phyloP scores from a whole-genome alignment of 92 coral and sea anemone species.

The Porites divaricata region DNA sequence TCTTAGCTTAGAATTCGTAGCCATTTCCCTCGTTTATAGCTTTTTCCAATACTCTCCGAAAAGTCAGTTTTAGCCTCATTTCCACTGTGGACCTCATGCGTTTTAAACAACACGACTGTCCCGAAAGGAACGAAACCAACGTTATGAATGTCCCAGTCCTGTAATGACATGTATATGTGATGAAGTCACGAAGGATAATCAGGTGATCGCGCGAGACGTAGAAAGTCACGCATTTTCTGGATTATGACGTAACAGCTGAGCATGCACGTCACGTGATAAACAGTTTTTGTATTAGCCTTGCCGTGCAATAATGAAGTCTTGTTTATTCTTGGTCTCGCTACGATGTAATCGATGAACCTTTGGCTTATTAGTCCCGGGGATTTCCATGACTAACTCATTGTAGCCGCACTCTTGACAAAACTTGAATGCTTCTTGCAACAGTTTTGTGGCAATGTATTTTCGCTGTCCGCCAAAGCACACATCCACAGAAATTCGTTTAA shows the following conservation, averaged over 20 bases:
- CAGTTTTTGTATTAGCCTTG: conserved; percentile 2
- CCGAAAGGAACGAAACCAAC: no score
- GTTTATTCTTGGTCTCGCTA: conserved; percentile 12
- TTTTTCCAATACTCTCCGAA: no score
- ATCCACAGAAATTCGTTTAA: conserved; percentile 51
- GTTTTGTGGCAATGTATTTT: conserved; percentile 40
- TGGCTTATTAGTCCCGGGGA: conserved; percentile 33
- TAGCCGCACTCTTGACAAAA: conserved; percentile 53
- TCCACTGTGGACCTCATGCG: no score
- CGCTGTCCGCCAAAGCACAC: conserved; percentile 37
- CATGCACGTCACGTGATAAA: not conserved
- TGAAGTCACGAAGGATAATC: conserved; percentile 3
- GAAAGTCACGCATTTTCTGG: not conserved
- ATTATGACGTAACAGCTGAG: conserved; percentile 10
- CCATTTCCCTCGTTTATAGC: no score
- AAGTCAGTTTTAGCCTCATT: no score
- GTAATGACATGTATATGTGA: no score
- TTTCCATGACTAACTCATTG: conserved; percentile 30
- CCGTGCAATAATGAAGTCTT: conserved; percentile 25
- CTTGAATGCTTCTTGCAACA: conserved; percentile 48
- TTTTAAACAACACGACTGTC: no score
- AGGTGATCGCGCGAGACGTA: not conserved
- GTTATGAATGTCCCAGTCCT: no score
- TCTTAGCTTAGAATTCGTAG: no score
- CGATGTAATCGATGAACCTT: conserved; percentile 8